phyloP scores from a whole-genome alignment of 1,140 invertebrate genomes.

The Andrena cerasifolii region DNA sequence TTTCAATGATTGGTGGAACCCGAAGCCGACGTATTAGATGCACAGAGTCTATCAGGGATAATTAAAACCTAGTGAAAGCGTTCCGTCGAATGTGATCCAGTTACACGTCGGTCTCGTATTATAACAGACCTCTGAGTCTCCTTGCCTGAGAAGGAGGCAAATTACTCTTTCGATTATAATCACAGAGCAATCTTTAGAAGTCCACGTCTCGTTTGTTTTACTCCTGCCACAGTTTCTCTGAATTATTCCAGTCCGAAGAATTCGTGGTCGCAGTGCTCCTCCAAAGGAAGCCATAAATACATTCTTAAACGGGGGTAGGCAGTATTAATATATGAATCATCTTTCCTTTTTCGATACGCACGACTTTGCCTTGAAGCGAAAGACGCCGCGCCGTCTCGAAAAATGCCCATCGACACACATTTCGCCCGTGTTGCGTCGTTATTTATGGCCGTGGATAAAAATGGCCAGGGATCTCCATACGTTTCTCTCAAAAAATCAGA shows the following conservation, averaged over 20 bases:
- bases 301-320: neutral
- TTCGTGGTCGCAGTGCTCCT: neutral
- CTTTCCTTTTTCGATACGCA: neutral
- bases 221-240: no score
- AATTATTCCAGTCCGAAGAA: no score
- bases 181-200: no score
- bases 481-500: neutral
- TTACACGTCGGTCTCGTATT: neutral
- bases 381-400: constrained; percentile 37
- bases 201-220: no score
- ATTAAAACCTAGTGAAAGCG: constrained; percentile 4
- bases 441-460: constrained; percentile 47
- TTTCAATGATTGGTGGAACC: constrained; percentile 53
- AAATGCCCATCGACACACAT: constrained; percentile 57
- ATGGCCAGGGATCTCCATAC: neutral
- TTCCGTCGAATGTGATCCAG: neutral
- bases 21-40: neutral
- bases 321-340: constrained; percentile 33
- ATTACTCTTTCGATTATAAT: no score
- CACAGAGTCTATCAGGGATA: neutral
- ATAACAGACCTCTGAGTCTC: no score
- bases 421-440: constrained; percentile 37
- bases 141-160: neutral
- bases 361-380: constrained; percentile 23
- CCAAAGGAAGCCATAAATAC: constrained; percentile 11